These are phyloP conservation scores for Tridacna crocea DNA, from an alignment of 2,888 invertebrate genomes.

Conservation along the genomic window DNA sequence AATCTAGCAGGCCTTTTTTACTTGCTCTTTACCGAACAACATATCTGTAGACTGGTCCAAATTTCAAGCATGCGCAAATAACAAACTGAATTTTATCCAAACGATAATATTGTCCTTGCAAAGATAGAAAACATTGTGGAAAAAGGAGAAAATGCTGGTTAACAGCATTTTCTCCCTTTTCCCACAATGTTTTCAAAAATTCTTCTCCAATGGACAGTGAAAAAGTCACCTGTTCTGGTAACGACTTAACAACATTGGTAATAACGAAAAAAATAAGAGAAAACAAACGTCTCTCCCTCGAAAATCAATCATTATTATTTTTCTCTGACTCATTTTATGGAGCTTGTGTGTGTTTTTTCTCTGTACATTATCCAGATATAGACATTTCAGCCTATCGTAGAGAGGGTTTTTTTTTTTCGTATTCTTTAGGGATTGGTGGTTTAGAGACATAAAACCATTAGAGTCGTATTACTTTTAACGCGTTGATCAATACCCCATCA, in stretches of 20 bases:
- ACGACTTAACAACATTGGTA: not conserved
- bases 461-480: too few relatives aligned
- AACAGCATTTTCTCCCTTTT: not conserved
- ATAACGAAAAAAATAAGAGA: not conserved
- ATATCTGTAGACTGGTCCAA: too few relatives aligned
- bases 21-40: too few relatives aligned
- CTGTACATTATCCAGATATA: not conserved
- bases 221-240: not conserved
- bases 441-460: not conserved
- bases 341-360: not conserved
- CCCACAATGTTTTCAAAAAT: not conserved
- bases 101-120: too few relatives aligned
- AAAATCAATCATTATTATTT: not conserved
- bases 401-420: not conserved
- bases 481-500: too few relatives aligned
- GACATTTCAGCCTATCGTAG: not conserved
- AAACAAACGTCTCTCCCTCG: too few relatives aligned
- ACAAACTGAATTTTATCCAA: too few relatives aligned
- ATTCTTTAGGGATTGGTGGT: not conserved
- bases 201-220: not conserved
- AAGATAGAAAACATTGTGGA: not conserved
- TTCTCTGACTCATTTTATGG: not conserved
- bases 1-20: too few relatives aligned
- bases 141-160: slow-evolving; percentile 1
- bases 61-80: too few relatives aligned